These are phyloP conservation scores for Cisticola juncidis DNA, from an alignment of 2,113 vertebrate species.

Conservation along the genomic window DNA sequence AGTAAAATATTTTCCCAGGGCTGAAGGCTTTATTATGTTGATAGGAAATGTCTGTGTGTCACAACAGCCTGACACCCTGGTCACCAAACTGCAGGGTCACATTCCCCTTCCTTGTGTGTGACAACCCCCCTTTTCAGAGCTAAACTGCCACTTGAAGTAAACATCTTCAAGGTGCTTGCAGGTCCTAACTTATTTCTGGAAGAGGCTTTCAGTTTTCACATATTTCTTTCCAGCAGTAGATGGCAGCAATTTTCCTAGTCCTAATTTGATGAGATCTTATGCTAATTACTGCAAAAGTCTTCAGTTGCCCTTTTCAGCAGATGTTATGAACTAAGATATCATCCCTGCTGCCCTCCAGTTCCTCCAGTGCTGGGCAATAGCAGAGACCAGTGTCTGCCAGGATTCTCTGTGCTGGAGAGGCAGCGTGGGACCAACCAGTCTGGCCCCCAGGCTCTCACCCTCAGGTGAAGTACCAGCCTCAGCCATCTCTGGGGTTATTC, in stretches of 20 bases:
- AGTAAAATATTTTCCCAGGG: background rate
- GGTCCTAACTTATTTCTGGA: background rate
- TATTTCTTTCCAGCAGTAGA: slow-evolving; percentile 65
- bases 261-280: background rate
- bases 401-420: background rate
- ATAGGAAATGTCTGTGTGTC: background rate
- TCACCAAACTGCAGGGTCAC: background rate
- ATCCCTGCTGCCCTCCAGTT: background rate
- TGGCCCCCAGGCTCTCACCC: fast-evolving
- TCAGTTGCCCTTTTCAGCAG: background rate
- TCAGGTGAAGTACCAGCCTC: background rate
- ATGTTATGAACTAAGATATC: background rate
- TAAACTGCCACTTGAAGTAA: background rate
- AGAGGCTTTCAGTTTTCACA: background rate
- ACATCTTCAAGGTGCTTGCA: background rate
- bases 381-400: background rate
- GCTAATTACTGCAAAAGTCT: background rate
- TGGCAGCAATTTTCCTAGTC: slow-evolving; percentile 70
- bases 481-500: background rate
- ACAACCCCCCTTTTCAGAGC: background rate
- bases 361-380: background rate
- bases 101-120: background rate
- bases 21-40: background rate
- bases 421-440: background rate
- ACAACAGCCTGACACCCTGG: background rate